Evolutionary conservation across 64 coral and sea anemone genomes (phyloP), one percentile per base, ranked within the genome.

Genomic region (Trachythela sp.): DNA sequence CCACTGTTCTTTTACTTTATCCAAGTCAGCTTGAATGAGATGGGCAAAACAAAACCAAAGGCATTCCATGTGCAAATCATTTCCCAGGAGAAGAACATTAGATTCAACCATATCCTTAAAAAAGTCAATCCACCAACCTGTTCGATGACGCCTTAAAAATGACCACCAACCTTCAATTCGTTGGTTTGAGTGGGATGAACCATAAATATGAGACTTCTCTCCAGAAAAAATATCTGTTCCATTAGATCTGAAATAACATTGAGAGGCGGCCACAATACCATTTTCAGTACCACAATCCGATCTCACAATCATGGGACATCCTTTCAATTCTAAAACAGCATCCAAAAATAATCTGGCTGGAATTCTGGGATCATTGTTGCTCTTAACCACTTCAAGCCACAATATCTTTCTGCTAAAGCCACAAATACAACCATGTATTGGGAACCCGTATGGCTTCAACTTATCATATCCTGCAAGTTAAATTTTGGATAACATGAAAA

Each of bases 21-120:
- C 30, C 38, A 80, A 37, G 33, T 80, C 34, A 13, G 27, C 75
- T 80, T 80, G 75, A 80, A 80, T 80, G 8, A 80, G 30, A 80
- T 39, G 75, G 0, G 75, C 32, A 39, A 80, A 80, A 80, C 75
- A 80, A 39, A 80, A 80, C 75, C 75, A 80, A 80, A 80, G 75
- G 75, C 30, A 80, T 80, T 37, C 75, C 75, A 80, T 80, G 20
- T 80, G 75, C 15, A 80, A 80, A 11, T 35, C 38, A 22, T 80
- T 80, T 35, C 75, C 75, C 20, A 80, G 8, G 37, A 80, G 32
- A 38, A 80, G 13, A 80, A 80, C 75, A 80, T 37, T 37, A 15
- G 75, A 80, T 80, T 35, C 75, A 13, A 80, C 34, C 75, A 80
- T 80, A 37, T 40, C 75, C 31, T 80, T 80, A 39, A 80, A 80